phyloP scores from a whole-genome alignment of 2,113 vertebrate species.

The Lepus timidus region DNA sequence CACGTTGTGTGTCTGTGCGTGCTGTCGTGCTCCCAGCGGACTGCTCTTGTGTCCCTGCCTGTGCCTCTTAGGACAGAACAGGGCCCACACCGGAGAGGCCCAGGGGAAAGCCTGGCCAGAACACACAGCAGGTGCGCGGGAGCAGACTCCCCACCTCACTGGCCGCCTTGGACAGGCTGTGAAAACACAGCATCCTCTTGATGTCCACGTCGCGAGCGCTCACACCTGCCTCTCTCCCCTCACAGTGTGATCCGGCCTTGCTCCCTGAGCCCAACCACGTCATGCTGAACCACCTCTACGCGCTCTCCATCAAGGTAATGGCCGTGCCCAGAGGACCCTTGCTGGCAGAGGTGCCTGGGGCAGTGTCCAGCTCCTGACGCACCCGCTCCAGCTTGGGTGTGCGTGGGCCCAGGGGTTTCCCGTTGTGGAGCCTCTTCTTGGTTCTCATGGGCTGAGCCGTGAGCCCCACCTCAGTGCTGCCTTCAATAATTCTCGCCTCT shows the following conservation, averaged over 20 bases:
- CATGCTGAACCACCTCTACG: slow-evolving; percentile 98
- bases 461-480: slow-evolving; percentile 5
- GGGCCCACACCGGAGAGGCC: not conserved
- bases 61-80: not conserved
- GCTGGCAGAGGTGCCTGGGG: too few relatives aligned
- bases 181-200: too few relatives aligned
- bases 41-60: not conserved
- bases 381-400: not conserved
- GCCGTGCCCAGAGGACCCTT: not conserved
- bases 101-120: not conserved
- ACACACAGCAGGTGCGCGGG: not conserved
- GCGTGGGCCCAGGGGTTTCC: not conserved
- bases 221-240: not conserved
- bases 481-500: slow-evolving; percentile 42
- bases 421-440: not conserved
- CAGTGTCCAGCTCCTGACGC: fast-evolving
- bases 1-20: too few relatives aligned
- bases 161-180: too few relatives aligned
- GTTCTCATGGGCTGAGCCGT: fast-evolving
- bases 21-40: too few relatives aligned
- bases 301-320: slow-evolving; percentile 96
- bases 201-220: not conserved
- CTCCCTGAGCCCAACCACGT: slow-evolving; percentile 99
- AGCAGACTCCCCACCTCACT: not conserved
- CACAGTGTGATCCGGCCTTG: slow-evolving; percentile 97